phyloP scores from a whole-genome alignment of 1,140 invertebrate genomes.

The Nasonia giraulti region DNA sequence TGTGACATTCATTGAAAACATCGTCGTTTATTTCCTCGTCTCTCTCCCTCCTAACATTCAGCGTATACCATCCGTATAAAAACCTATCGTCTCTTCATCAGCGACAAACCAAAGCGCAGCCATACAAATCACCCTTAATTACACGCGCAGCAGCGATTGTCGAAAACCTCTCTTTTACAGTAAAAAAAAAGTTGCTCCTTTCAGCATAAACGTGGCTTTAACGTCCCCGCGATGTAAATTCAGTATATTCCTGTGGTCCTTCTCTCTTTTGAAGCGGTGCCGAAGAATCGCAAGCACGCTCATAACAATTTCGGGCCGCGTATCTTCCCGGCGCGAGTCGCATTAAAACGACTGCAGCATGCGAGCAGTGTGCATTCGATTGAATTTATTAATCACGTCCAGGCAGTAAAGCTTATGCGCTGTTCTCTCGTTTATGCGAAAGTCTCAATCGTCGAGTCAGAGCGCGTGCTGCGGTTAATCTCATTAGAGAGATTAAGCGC shows the following conservation, averaged over 20 bases:
- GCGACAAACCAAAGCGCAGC: too few relatives aligned
- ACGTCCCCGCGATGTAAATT: neutral
- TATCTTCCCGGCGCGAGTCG: neutral
- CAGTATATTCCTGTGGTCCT: neutral
- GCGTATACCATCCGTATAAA: too few relatives aligned
- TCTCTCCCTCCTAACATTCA: too few relatives aligned
- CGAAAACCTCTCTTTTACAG: neutral
- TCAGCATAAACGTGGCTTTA: neutral
- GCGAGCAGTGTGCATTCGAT: neutral
- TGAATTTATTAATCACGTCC: slow-evolving; percentile 33
- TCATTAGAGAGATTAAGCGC: neutral
- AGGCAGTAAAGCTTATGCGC: neutral
- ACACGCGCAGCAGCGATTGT: neutral
- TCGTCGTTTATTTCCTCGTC: too few relatives aligned
- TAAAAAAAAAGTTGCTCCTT: neutral
- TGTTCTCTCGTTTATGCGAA: neutral
- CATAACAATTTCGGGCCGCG: neutral
- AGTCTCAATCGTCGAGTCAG: neutral
- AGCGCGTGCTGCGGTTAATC: neutral
- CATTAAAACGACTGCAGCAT: neutral
- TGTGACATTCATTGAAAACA: too few relatives aligned
- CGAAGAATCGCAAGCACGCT: slow-evolving; percentile 11
- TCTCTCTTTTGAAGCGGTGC: neutral
- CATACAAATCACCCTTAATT: neutral
- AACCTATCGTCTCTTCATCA: too few relatives aligned